Base-by-base conservation (phyloP, 1,140 invertebrate genomes). In the Meloidogyne exigua region DNA sequence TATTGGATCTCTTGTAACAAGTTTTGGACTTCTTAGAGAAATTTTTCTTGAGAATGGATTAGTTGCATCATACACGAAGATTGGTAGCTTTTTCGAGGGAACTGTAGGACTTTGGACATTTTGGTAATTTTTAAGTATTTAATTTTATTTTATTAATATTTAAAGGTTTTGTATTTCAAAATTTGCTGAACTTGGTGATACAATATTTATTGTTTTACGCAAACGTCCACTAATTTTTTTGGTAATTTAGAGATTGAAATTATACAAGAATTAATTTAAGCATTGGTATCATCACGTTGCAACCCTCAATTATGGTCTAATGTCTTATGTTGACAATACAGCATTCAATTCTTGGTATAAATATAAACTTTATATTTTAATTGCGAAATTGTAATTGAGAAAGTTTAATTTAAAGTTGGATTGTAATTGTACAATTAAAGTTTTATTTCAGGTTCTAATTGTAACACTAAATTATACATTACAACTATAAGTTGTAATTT, bases 261-360 rank as follows among this genome's bases (percentile, higher is more conserved):
- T 39, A 12, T 36, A 84, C 89, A 5, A 25, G 26, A 36, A 49
- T 44, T 44, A 26, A 21, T 7, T 76, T 15, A 15, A 74, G 36
- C 68, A 83, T 72, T 83, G 89, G 88, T 91, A 91, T 81, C 91
- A 91, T 83, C 91, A 91, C 84, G 89, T 91, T 13, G 91, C 90
- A 26, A 91, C 91, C 7, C 91, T 98, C 26, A 90, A 98, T 26
- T 98, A 98, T 89, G 93, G 93, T 9, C 42, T 95, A 94, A 97
- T 95, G 89, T 94, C 93, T 3, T 98, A 96, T 89, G 92, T 93
- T 15, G 94, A 97, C 87, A 94, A 95, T 89, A 95, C 94, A 15
- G 92, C 95, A n/a, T 94, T 94, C 9, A 96, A 94, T 62, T 90
- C 94, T 62, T 98, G 96, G 96, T 57, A 57, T n/a, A 57, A 15